Conservation (phyloP, 2,797 vertebrate species). For the Eidolon dupreanum region DNA sequence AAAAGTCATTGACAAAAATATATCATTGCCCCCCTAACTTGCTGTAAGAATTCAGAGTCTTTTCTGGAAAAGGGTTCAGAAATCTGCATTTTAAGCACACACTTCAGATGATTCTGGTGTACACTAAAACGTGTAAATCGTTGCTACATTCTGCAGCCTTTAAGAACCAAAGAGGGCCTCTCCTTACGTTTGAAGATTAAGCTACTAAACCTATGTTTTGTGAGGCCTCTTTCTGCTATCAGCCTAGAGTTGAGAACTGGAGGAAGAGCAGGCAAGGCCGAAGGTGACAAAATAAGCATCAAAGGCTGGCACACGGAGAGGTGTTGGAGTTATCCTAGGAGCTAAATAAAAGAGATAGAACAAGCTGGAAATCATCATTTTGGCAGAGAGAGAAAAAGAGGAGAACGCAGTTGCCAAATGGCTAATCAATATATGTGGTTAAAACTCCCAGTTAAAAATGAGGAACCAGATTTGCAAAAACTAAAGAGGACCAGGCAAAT, state of each 20-base stretch:
- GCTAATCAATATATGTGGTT: not conserved
- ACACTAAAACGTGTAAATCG: not conserved
- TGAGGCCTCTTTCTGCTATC: not conserved
- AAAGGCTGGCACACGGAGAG: accelerated
- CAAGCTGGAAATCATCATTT: not conserved
- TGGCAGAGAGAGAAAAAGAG: not conserved
- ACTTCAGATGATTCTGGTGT: not conserved
- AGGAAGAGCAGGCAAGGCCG: not conserved
- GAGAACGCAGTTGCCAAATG: not conserved
- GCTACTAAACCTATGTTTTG: not conserved
- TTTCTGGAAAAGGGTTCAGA: not conserved
- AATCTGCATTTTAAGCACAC: not conserved
- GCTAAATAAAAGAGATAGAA: not conserved
- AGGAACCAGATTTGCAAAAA: not conserved
- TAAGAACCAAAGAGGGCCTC: not conserved
- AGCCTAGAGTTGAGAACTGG: not conserved
- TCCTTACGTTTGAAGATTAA: not conserved
- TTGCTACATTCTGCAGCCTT: not conserved
- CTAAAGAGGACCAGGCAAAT: not conserved
- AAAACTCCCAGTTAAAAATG: not conserved
- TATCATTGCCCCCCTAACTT: not conserved
- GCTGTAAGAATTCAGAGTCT: not conserved
- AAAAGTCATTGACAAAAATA: not conserved
- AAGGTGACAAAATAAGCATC: not conserved
- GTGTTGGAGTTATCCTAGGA: not conserved